These are phyloP conservation scores for Chelonia mydas DNA, from an alignment of 2,797 vertebrate genomes.

Conservation along the genomic window DNA sequence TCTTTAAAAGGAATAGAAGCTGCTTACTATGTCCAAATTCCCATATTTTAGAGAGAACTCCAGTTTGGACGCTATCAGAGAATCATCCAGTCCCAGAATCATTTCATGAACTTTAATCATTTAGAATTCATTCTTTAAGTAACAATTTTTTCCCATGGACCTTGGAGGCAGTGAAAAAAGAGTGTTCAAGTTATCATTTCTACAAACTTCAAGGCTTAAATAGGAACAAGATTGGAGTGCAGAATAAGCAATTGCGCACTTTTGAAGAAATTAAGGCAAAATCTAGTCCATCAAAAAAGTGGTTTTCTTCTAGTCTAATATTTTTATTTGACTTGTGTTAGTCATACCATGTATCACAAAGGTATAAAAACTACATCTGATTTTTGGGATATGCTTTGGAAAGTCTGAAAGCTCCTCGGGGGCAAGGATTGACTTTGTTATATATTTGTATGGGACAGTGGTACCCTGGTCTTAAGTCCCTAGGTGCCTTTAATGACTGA, in stretches of 20 bases:
- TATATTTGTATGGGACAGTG: not conserved
- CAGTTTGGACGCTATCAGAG: not conserved
- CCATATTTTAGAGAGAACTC: not conserved
- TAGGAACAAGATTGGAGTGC: not conserved
- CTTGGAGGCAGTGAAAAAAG: not conserved
- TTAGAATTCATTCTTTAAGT: not conserved
- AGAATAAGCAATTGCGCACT: not conserved
- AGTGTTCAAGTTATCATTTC: not conserved
- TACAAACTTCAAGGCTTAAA: not conserved
- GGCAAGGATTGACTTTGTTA: not conserved
- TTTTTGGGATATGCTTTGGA: not conserved
- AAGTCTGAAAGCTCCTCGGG: not conserved
- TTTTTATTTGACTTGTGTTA: not conserved
- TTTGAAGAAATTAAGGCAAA: not conserved
- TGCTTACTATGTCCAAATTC: not conserved
- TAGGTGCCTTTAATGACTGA: no score
- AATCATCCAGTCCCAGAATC: not conserved
- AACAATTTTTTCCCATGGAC: not conserved
- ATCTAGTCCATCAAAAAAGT: not conserved
- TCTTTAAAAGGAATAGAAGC: slow-evolving; percentile 3
- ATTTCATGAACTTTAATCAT: not conserved
- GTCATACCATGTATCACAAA: not conserved
- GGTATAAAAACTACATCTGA: not conserved
- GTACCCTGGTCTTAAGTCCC: no score
- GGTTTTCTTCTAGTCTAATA: not conserved